Evolutionary conservation across 2,888 invertebrate genomes (phyloP).

Genomic region (Melanophora roralis): DNA sequence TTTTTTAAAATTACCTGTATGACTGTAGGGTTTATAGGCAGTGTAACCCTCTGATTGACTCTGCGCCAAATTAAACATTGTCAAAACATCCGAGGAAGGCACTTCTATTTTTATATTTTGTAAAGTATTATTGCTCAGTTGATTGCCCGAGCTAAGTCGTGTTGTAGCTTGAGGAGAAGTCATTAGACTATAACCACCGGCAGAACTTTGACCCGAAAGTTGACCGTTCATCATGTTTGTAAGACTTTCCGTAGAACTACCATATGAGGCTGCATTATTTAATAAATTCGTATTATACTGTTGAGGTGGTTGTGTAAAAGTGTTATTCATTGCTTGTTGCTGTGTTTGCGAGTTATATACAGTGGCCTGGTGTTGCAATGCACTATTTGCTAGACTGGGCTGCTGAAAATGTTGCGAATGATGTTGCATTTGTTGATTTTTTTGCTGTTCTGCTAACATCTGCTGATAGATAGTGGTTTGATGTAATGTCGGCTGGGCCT

Average conservation of each 20-base stretch:
- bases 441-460: constrained; percentile 76
- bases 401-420: constrained; percentile 69
- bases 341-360: constrained; percentile 66
- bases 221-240: constrained; percentile 38
- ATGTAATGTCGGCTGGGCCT: constrained; percentile 77
- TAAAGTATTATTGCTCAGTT: constrained; percentile 47
- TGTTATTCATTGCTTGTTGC: constrained; percentile 40
- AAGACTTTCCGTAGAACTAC: constrained; percentile 45
- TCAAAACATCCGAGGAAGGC: constrained; percentile 69
- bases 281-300: constrained; percentile 57
- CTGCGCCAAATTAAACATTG: constrained; percentile 66
- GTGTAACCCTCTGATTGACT: constrained; percentile 33
- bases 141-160: constrained; percentile 25
- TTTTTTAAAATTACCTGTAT: constrained; percentile 70
- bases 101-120: constrained; percentile 73
- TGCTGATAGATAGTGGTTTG: constrained; percentile 78
- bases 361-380: constrained; percentile 64
- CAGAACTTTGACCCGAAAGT: constrained; percentile 26
- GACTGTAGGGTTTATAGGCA: constrained; percentile 73
- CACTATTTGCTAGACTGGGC: constrained; percentile 61
- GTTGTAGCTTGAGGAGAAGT: constrained; percentile 1
- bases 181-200: constrained; percentile 23
- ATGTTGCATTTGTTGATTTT: constrained; percentile 66
- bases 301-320: constrained; percentile 33
- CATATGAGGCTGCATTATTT: constrained; percentile 34